phyloP scores from a whole-genome alignment of 2,113 vertebrate genomes.

The Mesocricetus auratus region DNA sequence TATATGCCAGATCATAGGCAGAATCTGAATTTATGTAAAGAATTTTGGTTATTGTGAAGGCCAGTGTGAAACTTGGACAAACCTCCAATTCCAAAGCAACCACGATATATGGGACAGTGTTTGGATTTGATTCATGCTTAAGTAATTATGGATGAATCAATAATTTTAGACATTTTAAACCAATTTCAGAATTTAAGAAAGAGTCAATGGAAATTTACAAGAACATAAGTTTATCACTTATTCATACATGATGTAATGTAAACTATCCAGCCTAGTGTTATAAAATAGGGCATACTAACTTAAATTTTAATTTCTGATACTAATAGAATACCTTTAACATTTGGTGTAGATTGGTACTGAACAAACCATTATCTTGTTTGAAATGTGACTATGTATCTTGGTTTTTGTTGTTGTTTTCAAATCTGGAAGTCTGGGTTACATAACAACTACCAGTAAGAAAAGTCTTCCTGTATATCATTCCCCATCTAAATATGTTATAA shows the following conservation, averaged over 20 bases:
- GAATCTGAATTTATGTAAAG: background rate
- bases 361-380: background rate
- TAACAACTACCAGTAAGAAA: background rate
- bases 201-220: background rate
- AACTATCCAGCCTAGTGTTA: background rate
- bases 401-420: background rate
- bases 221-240: background rate
- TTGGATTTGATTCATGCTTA: background rate
- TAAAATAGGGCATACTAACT: background rate
- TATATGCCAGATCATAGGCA: background rate
- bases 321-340: background rate
- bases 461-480: accelerated
- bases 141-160: background rate
- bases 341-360: background rate
- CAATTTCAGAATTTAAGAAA: background rate
- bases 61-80: background rate
- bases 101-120: background rate
- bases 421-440: background rate
- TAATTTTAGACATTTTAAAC: background rate
- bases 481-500: background rate
- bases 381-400: background rate
- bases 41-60: background rate
- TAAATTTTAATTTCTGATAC: conserved; percentile 7
- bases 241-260: background rate
- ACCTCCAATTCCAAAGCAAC: background rate